phyloP scores from a whole-genome alignment of 2,888 invertebrate species.

The Sturmia bella region DNA sequence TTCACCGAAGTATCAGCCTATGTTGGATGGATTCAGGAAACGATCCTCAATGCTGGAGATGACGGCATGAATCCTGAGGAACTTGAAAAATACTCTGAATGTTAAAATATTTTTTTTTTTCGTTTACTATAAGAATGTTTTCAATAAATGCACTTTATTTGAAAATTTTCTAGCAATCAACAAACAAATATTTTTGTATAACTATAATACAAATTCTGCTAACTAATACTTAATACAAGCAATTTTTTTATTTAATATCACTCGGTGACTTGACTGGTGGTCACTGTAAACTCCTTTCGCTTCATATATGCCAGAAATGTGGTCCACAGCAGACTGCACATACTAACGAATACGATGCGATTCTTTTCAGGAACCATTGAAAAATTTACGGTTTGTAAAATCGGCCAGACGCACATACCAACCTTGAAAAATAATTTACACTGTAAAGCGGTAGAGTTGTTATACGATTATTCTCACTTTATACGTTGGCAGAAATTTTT shows the following conservation, averaged over 20 bases:
- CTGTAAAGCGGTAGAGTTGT: neutral
- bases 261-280: neutral
- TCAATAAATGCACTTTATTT: constrained; percentile 67
- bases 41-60: constrained; percentile 72
- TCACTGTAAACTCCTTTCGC: constrained; percentile 82
- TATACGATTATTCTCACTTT: constrained; percentile 75
- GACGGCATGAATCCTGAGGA: constrained; percentile 52
- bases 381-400: constrained; percentile 89
- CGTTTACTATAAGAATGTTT: neutral
- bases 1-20: constrained; percentile 81
- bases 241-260: constrained; percentile 17
- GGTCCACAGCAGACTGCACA: constrained; percentile 89
- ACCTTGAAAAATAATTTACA: constrained; percentile 73
- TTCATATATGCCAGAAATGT: constrained; percentile 90
- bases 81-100: constrained; percentile 18
- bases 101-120: constrained; percentile 4
- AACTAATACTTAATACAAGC: constrained; percentile 19
- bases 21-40: constrained; percentile 79
- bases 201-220: constrained; percentile 22
- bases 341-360: constrained; percentile 87
- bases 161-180: neutral
- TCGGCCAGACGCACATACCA: constrained; percentile 87
- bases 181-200: constrained; percentile 5
- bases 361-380: constrained; percentile 88
- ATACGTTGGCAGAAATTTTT: constrained; percentile 89